Percentiles rank a stretch among this genome's conserved stretches.
Conservation (phyloP, 2,113 vertebrate genomes). For the Arothron firmamentum region DNA sequence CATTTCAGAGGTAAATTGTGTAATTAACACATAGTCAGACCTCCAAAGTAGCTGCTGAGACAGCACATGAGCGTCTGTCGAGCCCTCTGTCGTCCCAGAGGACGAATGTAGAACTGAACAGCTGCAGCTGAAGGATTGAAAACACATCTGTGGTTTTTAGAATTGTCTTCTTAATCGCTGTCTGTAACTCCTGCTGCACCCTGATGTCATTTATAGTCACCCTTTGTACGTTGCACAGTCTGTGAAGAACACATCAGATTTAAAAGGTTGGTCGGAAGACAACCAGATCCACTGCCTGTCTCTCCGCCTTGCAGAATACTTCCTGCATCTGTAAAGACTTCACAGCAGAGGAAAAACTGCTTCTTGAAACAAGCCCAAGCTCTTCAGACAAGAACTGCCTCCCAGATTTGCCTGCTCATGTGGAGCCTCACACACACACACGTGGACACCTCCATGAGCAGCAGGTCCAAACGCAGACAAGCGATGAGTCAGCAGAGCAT, state of each 20-base stretch:
- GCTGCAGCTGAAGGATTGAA: slow-evolving; percentile 3
- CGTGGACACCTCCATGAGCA: slow-evolving; percentile 19
- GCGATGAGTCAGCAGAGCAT: slow-evolving; percentile 21
- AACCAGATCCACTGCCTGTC: slow-evolving; percentile 38
- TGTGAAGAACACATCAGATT: slow-evolving; percentile 17
- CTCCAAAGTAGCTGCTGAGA: no score
- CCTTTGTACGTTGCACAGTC: slow-evolving; percentile 4
- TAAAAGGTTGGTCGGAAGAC: slow-evolving; percentile 22
- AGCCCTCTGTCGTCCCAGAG: no score
- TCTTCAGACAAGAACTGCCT: neutral
- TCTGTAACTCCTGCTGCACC: slow-evolving; percentile 27
- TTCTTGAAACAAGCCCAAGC: neutral
- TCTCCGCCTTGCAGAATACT: slow-evolving; percentile 11
- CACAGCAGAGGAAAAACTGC: neutral
- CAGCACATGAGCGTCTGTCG: no score
- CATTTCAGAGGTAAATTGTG: no score
- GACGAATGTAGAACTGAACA: no score
- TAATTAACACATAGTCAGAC: no score
- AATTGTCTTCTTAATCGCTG: slow-evolving; percentile 17
- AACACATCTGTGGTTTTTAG: slow-evolving; percentile 21
- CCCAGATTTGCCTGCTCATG: slow-evolving; percentile 3
- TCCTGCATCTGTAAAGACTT: neutral
- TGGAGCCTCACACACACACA: neutral
- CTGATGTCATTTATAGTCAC: slow-evolving; percentile 7
- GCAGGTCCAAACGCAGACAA: slow-evolving; percentile 11